A percentile compares a stretch with the other conserved stretches of the same genome.
Conservation (phyloP, 2,888 invertebrate genomes). For the Encarsia formosa region DNA sequence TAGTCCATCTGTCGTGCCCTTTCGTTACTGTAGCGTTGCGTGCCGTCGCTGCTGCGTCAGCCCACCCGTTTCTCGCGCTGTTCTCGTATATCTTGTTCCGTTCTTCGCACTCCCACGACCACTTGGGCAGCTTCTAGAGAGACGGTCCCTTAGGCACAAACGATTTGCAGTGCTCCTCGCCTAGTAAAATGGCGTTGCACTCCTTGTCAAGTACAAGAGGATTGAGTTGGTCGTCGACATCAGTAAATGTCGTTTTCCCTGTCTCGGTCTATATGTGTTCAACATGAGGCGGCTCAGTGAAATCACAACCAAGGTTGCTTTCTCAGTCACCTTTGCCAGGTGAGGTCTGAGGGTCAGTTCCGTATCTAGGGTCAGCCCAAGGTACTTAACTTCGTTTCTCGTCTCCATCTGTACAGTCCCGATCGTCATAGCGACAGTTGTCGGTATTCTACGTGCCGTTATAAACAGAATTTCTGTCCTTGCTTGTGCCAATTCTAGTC, state of each 20-base stretch:
- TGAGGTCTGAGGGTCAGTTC: conserved; percentile 25
- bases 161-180: too few species aligned
- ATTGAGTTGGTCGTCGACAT: background rate
- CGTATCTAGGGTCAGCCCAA: conserved; percentile 28
- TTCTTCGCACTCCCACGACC: too few species aligned
- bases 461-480: background rate
- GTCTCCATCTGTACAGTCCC: conserved; percentile 13
- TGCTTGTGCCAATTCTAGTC: conserved; percentile 2
- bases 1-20: too few species aligned
- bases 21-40: too few species aligned
- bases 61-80: too few species aligned
- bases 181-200: too few species aligned
- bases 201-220: too few species aligned
- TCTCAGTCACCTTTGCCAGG: conserved; percentile 8
- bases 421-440: conserved; percentile 19
- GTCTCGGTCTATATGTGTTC: background rate
- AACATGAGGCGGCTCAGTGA: background rate
- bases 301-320: conserved; percentile 24
- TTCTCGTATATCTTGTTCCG: too few species aligned
- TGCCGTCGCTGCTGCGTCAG: too few species aligned
- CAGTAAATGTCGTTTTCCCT: background rate
- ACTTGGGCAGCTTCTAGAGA: too few species aligned
- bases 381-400: conserved; percentile 26
- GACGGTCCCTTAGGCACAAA: too few species aligned
- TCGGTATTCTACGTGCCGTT: conserved; percentile 1